These are phyloP conservation scores for Muricea muricata DNA, from an alignment of 92 coral and sea anemone genomes.

Conservation along the genomic window DNA sequence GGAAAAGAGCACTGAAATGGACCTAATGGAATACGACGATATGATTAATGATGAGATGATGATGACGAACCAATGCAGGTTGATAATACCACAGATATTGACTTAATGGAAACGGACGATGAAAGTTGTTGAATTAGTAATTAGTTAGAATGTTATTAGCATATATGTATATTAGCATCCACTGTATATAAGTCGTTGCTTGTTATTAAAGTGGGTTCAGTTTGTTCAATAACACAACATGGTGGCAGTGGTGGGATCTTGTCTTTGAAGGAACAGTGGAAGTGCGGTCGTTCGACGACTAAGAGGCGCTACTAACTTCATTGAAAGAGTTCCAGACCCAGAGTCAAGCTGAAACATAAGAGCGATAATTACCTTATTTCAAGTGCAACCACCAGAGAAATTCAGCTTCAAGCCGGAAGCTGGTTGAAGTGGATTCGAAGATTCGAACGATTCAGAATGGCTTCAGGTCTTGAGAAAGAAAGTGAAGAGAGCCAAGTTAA, in stretches of 20 bases:
- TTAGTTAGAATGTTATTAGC: too few species aligned
- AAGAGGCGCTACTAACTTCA: constrained; percentile 20
- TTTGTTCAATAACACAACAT: too few species aligned
- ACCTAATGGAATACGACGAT: too few species aligned
- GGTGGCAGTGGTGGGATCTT: constrained; percentile 30
- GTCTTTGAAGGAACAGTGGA: constrained; percentile 11
- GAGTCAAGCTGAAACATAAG: neutral
- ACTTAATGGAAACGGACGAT: too few species aligned
- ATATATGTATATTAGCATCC: too few species aligned
- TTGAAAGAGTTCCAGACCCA: neutral
- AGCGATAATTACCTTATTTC: constrained; percentile 4
- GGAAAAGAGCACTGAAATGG: too few species aligned
- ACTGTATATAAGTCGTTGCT: too few species aligned
- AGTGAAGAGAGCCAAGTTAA: constrained; percentile 46
- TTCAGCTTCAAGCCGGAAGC: constrained; percentile 55
- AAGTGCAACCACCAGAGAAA: constrained; percentile 41
- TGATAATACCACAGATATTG: too few species aligned
- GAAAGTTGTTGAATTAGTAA: too few species aligned
- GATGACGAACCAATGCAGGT: too few species aligned
- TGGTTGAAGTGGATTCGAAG: constrained; percentile 64
- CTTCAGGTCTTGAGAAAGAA: constrained; percentile 50
- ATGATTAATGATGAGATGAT: too few species aligned
- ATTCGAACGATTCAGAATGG: constrained; percentile 57
- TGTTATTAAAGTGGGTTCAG: too few species aligned
- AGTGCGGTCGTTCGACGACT: constrained; percentile 40